Conservation (phyloP, 2,797 vertebrate species). For the Ctenosaura bakeri region DNA sequence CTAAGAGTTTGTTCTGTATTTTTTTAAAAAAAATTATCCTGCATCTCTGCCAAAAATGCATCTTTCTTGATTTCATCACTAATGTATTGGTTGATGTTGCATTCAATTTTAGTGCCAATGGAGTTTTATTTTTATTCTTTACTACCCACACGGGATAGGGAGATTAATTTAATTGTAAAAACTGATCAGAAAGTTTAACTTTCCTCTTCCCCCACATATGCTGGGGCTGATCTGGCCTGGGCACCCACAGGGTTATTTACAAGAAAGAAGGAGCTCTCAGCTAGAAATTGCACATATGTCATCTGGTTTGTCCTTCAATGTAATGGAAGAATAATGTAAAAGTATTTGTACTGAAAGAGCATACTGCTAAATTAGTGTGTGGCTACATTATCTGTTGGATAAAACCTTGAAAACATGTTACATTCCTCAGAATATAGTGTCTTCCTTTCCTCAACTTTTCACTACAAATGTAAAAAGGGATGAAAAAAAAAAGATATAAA, state of each 20-base stretch:
- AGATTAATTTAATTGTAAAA: not conserved
- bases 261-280: not conserved
- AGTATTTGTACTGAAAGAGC: conserved; percentile 68
- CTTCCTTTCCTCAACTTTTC: conserved; percentile 78
- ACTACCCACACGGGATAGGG: not conserved
- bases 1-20: not conserved
- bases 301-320: conserved; percentile 54
- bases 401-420: conserved; percentile 70
- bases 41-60: not conserved
- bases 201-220: not conserved
- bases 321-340: conserved; percentile 71
- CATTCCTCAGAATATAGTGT: conserved; percentile 44
- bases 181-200: not conserved
- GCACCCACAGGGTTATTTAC: not conserved
- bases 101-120: not conserved
- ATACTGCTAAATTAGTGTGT: conserved; percentile 76
- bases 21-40: not conserved
- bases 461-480: conserved; percentile 70
- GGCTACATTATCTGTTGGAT: conserved; percentile 75
- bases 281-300: not conserved
- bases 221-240: not conserved
- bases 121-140: not conserved
- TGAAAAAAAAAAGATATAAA: conserved; percentile 77
- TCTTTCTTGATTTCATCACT: not conserved
- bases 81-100: not conserved